Percentiles rank a stretch among this genome's conserved stretches.
Evolutionary conservation across 2,888 invertebrate species (phyloP).

Genomic region (Timema cristinae): DNA sequence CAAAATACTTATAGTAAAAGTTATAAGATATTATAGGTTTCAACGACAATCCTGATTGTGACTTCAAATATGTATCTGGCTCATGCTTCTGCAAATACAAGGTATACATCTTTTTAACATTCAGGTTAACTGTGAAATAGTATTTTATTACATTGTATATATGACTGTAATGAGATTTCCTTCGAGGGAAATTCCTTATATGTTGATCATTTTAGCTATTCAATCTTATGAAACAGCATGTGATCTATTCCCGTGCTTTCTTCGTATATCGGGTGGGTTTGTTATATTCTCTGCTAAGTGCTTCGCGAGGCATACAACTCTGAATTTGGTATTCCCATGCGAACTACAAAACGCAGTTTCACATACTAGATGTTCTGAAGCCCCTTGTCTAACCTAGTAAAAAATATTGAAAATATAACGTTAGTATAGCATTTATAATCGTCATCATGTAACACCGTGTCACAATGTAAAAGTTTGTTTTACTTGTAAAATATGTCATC

Average conservation of each 20-base stretch:
- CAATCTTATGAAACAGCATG: not conserved
- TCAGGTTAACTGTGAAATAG: not conserved
- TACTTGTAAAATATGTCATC: too few relatives aligned
- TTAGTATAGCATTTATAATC: not conserved
- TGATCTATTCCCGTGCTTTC: not conserved
- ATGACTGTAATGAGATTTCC: slow-evolving; percentile 5
- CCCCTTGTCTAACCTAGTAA: too few relatives aligned
- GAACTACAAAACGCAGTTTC: not conserved
- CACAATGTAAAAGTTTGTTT: not conserved
- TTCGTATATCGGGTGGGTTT: not conserved
- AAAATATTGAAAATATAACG: not conserved
- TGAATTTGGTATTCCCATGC: not conserved
- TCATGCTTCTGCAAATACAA: slow-evolving; percentile 2
- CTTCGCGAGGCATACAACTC: not conserved
- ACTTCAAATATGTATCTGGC: not conserved
- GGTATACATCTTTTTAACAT: not conserved
- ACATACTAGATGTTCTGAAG: not conserved
- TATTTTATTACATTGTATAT: not conserved
- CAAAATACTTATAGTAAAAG: not conserved
- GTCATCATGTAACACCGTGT: not conserved
- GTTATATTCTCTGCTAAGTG: not conserved
- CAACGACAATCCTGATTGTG: not conserved
- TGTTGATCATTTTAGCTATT: not conserved
- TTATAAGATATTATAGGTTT: not conserved
- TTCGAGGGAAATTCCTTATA: not conserved